phyloP scores from a whole-genome alignment of 2,888 invertebrate species.

The Drosophila bunnanda region DNA sequence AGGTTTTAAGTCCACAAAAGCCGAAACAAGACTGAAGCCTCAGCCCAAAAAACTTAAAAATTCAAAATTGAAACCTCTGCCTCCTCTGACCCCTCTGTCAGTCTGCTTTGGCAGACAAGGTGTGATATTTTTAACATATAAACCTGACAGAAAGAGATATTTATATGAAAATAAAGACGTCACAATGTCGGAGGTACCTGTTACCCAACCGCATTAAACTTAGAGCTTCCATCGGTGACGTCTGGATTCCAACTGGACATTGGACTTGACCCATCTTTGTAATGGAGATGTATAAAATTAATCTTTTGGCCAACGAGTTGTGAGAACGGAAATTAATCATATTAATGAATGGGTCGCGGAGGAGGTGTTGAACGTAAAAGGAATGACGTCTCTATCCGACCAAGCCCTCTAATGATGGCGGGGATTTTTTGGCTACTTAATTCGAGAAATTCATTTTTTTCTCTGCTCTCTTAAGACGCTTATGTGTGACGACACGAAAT shows the following conservation, averaged over 20 bases:
- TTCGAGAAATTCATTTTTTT: conserved; percentile 37
- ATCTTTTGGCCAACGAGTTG: background rate
- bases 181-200: conserved; percentile 4
- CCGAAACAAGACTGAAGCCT: background rate
- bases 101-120: conserved; percentile 7
- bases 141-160: conserved; percentile 6
- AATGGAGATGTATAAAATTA: background rate
- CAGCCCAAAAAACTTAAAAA: background rate
- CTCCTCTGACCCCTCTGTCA: background rate
- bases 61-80: background rate
- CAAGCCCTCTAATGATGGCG: conserved; percentile 35
- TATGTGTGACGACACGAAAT: conserved; percentile 47
- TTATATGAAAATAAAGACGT: conserved; percentile 20
- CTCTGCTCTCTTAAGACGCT: conserved; percentile 28
- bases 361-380: conserved; percentile 35
- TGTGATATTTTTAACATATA: conserved; percentile 5
- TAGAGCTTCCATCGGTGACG: conserved; percentile 14
- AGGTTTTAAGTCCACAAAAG: conserved; percentile 3
- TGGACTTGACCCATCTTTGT: conserved; percentile 25
- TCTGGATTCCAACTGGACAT: background rate
- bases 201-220: background rate
- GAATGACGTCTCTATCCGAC: conserved; percentile 37
- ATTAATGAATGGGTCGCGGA: conserved; percentile 29
- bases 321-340: conserved; percentile 42
- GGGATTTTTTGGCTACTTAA: conserved; percentile 47